A percentile compares a stretch with the other conserved stretches of the same genome.
Evolutionary conservation across 1,140 invertebrate species (phyloP).

Genomic region (Bicyclus anynana): DNA sequence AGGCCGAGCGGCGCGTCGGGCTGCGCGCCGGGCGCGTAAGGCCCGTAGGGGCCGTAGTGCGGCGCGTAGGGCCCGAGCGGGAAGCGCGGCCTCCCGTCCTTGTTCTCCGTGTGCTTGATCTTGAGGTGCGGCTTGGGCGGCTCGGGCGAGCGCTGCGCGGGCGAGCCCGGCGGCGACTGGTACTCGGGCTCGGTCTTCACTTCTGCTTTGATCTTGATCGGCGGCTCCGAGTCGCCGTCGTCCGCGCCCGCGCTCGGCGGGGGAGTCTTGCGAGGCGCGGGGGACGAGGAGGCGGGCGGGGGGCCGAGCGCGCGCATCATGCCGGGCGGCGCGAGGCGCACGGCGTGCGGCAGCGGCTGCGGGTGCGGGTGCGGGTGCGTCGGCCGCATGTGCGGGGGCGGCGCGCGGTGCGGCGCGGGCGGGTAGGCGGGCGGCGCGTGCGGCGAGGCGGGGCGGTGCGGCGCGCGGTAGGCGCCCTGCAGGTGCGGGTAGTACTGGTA

Average conservation of each 20-base stretch:
- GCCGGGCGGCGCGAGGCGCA: conserved; percentile 7
- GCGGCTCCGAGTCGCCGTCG: conserved; percentile 25
- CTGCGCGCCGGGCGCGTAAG: conserved; percentile 49
- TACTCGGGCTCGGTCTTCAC: conserved; percentile 64
- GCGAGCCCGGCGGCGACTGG: conserved; percentile 42
- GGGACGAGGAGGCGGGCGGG: conserved; percentile 5
- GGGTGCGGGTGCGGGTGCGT: conserved; percentile 5
- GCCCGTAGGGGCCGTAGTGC: conserved; percentile 67
- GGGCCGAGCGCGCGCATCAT: not conserved
- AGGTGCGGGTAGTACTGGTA: conserved; percentile 31
- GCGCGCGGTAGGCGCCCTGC: conserved; percentile 21
- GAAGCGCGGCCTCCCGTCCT: conserved; percentile 51
- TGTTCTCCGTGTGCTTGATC: conserved; percentile 67
- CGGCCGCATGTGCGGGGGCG: too few relatives aligned
- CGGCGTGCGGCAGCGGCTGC: not conserved
- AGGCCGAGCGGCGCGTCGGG: conserved; percentile 6
- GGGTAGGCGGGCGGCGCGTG: conserved; percentile 18
- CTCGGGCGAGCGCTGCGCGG: conserved; percentile 41
- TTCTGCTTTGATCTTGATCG: conserved; percentile 56
- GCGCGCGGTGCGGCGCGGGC: conserved; percentile 8
- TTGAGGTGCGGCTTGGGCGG: conserved; percentile 51
- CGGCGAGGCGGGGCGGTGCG: conserved; percentile 21
- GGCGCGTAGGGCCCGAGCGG: conserved; percentile 70
- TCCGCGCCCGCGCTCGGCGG: conserved; percentile 11
- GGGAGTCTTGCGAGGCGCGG: conserved; percentile 13